These are phyloP conservation scores for Drosophila rubida DNA, from an alignment of 2,888 invertebrate species.

Conservation along the genomic window DNA sequence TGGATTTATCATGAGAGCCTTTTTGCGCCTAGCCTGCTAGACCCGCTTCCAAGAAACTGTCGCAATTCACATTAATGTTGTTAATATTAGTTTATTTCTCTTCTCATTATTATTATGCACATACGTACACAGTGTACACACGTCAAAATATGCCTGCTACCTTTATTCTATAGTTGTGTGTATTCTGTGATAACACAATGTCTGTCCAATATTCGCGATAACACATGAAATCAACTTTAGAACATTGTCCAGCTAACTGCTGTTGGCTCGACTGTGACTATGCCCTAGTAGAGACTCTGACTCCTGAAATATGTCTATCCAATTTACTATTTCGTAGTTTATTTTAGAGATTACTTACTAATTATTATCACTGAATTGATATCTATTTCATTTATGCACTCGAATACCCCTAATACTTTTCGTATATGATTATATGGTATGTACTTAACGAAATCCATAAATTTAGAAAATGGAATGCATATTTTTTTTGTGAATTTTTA, in stretches of 20 bases:
- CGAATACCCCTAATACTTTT: not conserved
- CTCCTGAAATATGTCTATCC: too few species aligned
- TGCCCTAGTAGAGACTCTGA: not conserved
- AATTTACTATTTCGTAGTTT: too few species aligned
- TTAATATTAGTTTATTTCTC: conserved; percentile 54
- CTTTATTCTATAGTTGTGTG: conserved; percentile 5
- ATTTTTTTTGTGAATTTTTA: not conserved
- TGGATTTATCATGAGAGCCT: conserved; percentile 69
- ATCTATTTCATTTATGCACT: too few species aligned
- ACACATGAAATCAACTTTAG: conserved; percentile 9
- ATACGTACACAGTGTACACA: conserved; percentile 2
- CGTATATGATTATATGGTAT: not conserved
- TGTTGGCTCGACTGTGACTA: not conserved
- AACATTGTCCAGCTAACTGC: not conserved
- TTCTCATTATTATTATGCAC: conserved; percentile 6
- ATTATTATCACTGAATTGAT: too few species aligned
- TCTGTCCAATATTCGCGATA: conserved; percentile 21
- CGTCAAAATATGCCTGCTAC: not conserved
- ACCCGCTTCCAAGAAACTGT: conserved; percentile 59
- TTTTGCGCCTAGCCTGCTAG: conserved; percentile 31
- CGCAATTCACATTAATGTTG: conserved; percentile 62
- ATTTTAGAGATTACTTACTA: too few species aligned
- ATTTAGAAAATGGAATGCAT: not conserved
- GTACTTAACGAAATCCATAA: not conserved
- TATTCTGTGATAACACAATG: conserved; percentile 24